Conservation (phyloP, 2,797 vertebrate genomes). For the Sebastes wilsoni region DNA sequence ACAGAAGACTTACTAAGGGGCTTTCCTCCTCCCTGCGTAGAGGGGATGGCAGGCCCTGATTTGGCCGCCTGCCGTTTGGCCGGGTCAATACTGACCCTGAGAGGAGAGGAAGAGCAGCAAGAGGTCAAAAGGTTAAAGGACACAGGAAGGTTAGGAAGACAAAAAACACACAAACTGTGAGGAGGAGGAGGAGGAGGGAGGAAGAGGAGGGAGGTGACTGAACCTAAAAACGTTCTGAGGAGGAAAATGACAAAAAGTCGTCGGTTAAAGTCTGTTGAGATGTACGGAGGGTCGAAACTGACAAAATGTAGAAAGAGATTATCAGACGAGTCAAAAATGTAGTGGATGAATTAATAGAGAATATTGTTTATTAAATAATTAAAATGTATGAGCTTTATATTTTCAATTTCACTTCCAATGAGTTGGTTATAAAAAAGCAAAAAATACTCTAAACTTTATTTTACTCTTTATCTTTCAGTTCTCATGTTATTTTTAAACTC, state of each 20-base stretch:
- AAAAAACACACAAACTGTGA: slow-evolving; percentile 55
- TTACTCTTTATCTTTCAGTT: not conserved
- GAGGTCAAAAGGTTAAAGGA: slow-evolving; percentile 77
- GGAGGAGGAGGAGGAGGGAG: slow-evolving; percentile 2
- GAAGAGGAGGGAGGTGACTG: slow-evolving; percentile 38
- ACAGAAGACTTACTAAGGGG: slow-evolving; percentile 87
- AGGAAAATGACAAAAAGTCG: slow-evolving; percentile 25
- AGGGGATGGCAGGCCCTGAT: slow-evolving; percentile 81
- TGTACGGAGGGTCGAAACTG: not conserved
- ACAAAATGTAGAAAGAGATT: not conserved
- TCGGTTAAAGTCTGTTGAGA: slow-evolving; percentile 15
- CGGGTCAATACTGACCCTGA: slow-evolving; percentile 88
- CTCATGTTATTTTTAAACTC: not conserved
- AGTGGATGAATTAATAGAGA: not conserved
- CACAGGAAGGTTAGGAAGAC: slow-evolving; percentile 75
- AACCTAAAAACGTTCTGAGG: slow-evolving; percentile 39
- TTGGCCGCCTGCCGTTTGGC: slow-evolving; percentile 85
- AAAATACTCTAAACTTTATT: not conserved
- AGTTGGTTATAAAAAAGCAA: not conserved
- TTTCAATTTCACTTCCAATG: not conserved
- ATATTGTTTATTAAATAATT: not conserved
- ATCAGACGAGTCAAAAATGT: not conserved
- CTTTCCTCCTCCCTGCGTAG: slow-evolving; percentile 85
- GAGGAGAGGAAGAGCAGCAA: slow-evolving; percentile 81
- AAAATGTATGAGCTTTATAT: not conserved